Conservation (phyloP, 2,797 vertebrate genomes). For the Trichosurus vulpecula region DNA sequence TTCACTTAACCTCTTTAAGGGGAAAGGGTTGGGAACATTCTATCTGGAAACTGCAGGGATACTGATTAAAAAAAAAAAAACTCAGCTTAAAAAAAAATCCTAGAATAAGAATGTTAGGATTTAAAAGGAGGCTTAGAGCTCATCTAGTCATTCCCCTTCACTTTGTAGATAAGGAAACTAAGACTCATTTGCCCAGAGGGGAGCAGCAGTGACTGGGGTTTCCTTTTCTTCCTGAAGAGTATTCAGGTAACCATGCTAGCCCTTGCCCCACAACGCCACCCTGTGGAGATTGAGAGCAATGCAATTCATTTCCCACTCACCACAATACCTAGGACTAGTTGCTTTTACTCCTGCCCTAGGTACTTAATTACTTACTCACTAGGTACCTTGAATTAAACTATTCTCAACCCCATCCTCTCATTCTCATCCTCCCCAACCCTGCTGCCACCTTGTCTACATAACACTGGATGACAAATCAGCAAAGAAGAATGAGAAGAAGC, state of each 20-base stretch:
- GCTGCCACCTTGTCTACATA: background rate
- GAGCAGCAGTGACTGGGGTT: background rate
- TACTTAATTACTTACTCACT: background rate
- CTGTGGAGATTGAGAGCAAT: background rate
- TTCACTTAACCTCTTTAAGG: constrained; percentile 78
- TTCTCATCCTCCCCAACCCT: background rate
- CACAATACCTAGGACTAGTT: background rate
- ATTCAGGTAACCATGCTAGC: background rate
- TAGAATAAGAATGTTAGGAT: constrained; percentile 49
- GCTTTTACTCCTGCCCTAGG: background rate
- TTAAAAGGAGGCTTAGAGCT: background rate
- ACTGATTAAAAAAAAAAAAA: constrained; percentile 32
- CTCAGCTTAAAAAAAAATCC: constrained; percentile 58
- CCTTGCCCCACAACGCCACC: background rate
- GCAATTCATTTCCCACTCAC: background rate
- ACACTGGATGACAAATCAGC: background rate
- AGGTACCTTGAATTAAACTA: background rate
- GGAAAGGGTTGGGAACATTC: constrained; percentile 72
- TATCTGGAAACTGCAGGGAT: constrained; percentile 76
- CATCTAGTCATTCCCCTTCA: background rate
- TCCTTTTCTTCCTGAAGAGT: background rate
- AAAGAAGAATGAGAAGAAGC: background rate
- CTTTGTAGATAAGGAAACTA: background rate
- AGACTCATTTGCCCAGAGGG: background rate
- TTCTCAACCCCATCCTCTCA: background rate